These are phyloP conservation scores for Etheostoma cragini DNA, from an alignment of 2,113 vertebrate species.

Conservation along the genomic window DNA sequence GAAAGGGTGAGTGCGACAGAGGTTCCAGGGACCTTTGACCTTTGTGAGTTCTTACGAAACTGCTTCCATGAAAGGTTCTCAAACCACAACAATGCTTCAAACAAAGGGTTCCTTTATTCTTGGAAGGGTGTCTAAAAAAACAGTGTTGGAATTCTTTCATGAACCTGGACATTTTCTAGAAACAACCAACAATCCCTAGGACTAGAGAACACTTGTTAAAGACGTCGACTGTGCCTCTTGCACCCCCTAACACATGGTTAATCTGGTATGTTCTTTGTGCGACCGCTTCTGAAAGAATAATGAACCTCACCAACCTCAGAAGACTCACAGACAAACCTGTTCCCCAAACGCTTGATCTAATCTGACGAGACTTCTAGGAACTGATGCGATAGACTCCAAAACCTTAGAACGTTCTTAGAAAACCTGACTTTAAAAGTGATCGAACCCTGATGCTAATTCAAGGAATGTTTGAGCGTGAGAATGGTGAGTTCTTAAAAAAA, in stretches of 20 bases:
- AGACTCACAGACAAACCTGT: not conserved
- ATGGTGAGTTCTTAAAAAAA: not conserved
- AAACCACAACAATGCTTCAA: constrained; percentile 2
- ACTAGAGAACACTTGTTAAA: not conserved
- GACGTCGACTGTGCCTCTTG: not conserved
- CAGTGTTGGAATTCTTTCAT: not conserved
- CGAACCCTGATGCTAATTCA: not conserved
- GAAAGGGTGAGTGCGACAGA: not conserved
- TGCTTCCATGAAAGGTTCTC: not conserved
- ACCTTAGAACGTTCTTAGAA: not conserved
- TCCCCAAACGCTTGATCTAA: not conserved
- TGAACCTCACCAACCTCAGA: not conserved
- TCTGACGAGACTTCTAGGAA: not conserved
- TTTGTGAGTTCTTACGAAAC: not conserved
- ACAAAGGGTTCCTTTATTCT: not conserved
- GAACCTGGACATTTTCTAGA: not conserved
- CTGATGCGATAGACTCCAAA: not conserved
- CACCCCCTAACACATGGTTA: not conserved
- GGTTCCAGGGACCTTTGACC: not conserved
- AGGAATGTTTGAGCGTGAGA: not conserved
- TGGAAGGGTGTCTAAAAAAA: not conserved
- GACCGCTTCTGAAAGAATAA: not conserved
- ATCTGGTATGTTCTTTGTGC: not conserved
- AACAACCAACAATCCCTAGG: not conserved
- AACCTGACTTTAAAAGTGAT: not conserved